phyloP scores from a whole-genome alignment of 2,888 invertebrate species.

The Tenthredo scrophulariae region DNA sequence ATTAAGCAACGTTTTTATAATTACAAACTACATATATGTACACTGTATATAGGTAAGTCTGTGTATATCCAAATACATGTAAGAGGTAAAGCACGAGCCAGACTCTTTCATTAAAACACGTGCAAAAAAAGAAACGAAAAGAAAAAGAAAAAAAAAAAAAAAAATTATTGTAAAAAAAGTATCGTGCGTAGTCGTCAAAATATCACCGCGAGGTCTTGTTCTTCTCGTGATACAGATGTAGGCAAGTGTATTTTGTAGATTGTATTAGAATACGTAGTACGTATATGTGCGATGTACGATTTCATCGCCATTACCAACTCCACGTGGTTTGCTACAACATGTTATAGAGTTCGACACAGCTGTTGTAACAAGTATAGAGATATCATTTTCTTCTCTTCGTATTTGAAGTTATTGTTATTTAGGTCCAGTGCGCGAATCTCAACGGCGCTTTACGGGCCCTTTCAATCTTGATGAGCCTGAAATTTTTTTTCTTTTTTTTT shows the following conservation, averaged over 20 bases:
- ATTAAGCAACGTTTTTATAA: constrained; percentile 54
- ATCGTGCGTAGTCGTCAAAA: constrained; percentile 22
- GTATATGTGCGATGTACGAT: neutral
- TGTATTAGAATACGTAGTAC: neutral
- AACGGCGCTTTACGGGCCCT: neutral
- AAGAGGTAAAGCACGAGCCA: constrained; percentile 8
- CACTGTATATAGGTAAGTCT: neutral
- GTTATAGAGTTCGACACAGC: neutral
- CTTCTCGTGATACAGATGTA: neutral
- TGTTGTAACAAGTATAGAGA: neutral
- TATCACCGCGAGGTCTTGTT: constrained; percentile 14
- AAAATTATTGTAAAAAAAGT: neutral
- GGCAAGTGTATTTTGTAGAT: neutral
- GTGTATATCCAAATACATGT: neutral
- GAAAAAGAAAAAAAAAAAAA: constrained; percentile 45
- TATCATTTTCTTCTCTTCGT: neutral
- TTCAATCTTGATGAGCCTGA: neutral
- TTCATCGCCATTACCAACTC: neutral
- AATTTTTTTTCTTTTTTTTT: too few species aligned
- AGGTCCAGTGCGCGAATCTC: neutral
- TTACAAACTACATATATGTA: constrained; percentile 24
- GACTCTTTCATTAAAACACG: constrained; percentile 30
- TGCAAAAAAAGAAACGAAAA: neutral
- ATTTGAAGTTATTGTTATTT: neutral
- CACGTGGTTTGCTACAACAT: neutral